Conservation (phyloP, 2,113 vertebrate species). For the Cinclus mexicanus region DNA sequence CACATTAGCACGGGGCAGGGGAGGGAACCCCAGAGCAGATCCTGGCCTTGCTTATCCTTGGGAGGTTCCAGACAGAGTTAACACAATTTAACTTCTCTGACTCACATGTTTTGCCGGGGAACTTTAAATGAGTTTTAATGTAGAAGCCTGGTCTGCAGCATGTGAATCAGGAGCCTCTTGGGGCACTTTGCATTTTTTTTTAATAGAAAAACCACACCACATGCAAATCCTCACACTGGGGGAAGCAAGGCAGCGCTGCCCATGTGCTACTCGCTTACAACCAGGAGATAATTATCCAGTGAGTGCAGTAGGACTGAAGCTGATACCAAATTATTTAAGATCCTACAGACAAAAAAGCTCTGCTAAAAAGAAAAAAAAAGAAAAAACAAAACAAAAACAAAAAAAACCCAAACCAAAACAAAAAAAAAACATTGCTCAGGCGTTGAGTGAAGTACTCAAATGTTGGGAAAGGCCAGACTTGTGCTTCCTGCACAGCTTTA, state of each 20-base stretch:
- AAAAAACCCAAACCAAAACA: neutral
- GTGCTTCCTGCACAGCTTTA: neutral
- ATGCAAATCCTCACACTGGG: rapidly evolving
- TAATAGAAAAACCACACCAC: neutral
- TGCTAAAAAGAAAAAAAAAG: neutral
- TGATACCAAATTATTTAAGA: neutral
- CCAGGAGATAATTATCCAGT: neutral
- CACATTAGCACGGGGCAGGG: neutral
- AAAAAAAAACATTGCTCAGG: neutral
- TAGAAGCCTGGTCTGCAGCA: neutral
- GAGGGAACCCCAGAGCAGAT: neutral
- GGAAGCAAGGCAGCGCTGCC: neutral
- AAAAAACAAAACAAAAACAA: neutral
- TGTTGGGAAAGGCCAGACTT: neutral
- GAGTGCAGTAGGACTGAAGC: neutral
- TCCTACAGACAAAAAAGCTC: neutral
- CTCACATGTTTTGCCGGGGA: neutral
- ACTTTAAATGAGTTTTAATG: slow-evolving; percentile 14
- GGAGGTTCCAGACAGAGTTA: neutral
- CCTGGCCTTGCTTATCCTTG: neutral
- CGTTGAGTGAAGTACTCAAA: neutral
- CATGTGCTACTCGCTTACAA: neutral
- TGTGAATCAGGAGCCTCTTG: neutral
- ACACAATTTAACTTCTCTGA: neutral
- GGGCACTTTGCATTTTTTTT: neutral